Conservation (phyloP, 2,113 vertebrate genomes). For the Pedetes capensis region DNA sequence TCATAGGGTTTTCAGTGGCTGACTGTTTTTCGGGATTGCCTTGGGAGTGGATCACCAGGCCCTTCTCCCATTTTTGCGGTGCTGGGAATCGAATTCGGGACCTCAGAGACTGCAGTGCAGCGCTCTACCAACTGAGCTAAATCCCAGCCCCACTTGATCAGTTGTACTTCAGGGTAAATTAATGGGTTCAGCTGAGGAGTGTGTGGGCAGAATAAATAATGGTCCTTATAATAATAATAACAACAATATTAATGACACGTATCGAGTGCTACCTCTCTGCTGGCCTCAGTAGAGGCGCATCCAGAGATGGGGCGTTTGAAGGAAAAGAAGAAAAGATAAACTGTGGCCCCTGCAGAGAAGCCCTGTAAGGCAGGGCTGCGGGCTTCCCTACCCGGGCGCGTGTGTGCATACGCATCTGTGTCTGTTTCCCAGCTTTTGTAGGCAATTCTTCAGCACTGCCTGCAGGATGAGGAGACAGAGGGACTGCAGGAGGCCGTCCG, state of each 20-base stretch:
- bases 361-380: too few relatives aligned
- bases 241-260: too few relatives aligned
- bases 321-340: background rate
- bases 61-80: too few relatives aligned
- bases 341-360: background rate
- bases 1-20: too few relatives aligned
- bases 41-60: too few relatives aligned
- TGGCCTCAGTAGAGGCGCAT: background rate
- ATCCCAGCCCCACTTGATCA: too few relatives aligned
- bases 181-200: background rate
- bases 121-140: too few relatives aligned
- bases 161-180: background rate
- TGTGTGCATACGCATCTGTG: too few relatives aligned
- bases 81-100: too few relatives aligned
- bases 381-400: fast-evolving
- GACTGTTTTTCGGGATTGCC: too few relatives aligned
- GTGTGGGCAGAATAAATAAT: background rate
- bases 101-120: too few relatives aligned
- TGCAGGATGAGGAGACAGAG: background rate
- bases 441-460: background rate
- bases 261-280: background rate
- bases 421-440: background rate
- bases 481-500: background rate
- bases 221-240: background rate
- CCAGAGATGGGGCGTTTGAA: background rate